phyloP scores from a whole-genome alignment of 2,113 vertebrate species.

The Seriola aureovittata region DNA sequence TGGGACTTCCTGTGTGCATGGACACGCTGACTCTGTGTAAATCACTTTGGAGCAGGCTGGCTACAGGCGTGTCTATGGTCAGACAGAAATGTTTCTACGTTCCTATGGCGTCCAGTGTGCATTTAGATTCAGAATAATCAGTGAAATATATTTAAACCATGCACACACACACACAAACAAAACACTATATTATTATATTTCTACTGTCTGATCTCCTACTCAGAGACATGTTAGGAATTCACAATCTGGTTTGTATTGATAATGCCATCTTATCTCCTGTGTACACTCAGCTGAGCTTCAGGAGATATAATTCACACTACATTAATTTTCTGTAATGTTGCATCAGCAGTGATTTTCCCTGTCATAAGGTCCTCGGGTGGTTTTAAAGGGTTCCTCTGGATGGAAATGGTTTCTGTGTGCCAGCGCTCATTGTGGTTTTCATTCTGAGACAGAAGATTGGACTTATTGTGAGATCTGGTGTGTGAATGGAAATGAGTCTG shows the following conservation, averaged over 20 bases:
- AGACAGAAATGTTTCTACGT: not conserved
- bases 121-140: not conserved
- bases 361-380: constrained; percentile 16
- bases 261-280: constrained; percentile 49
- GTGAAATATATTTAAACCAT: not conserved
- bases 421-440: constrained; percentile 43
- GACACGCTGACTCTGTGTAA: constrained; percentile 48
- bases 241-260: constrained; percentile 43
- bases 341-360: constrained; percentile 39
- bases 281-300: constrained; percentile 45
- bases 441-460: constrained; percentile 14
- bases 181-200: not conserved
- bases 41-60: constrained; percentile 37
- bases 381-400: constrained; percentile 38
- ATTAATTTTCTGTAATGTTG: constrained; percentile 54
- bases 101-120: not conserved
- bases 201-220: not conserved
- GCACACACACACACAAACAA: not conserved
- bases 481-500: constrained; percentile 49
- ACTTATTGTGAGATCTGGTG: constrained; percentile 16
- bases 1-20: constrained; percentile 72
- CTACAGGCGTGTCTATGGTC: constrained; percentile 18
- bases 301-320: constrained; percentile 48
- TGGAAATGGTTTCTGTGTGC: constrained; percentile 25
- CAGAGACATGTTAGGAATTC: constrained; percentile 12